Evolutionary conservation across 2,113 vertebrate species (phyloP).

Genomic region (Channa argus): DNA sequence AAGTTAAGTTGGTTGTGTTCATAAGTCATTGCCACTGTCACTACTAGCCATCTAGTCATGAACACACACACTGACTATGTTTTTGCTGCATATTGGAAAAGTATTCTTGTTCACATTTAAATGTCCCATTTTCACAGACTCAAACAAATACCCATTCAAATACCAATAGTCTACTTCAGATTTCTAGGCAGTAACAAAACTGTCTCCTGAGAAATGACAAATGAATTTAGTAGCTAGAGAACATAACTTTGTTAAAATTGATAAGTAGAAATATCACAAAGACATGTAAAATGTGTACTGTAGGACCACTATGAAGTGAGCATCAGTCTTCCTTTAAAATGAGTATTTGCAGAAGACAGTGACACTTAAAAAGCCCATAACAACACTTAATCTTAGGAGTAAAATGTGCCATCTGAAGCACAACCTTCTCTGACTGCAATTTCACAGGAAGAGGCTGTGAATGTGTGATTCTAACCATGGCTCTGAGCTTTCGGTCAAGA

Average conservation of each 20-base stretch:
- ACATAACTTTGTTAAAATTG: constrained; percentile 50
- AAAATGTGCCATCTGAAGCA: constrained; percentile 46
- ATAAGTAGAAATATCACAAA: constrained; percentile 30
- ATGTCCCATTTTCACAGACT: constrained; percentile 28
- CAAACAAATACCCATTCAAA: constrained; percentile 11
- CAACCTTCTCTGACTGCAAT: constrained; percentile 41
- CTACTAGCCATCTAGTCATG: constrained; percentile 18
- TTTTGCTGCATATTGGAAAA: constrained; percentile 44
- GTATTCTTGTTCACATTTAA: constrained; percentile 15
- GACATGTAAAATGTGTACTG: constrained; percentile 29
- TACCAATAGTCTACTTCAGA: constrained; percentile 39
- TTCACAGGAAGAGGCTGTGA: constrained; percentile 46
- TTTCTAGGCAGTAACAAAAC: constrained; percentile 14
- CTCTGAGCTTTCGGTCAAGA: constrained; percentile 45
- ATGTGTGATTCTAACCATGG: constrained; percentile 45
- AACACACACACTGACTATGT: constrained; percentile 30
- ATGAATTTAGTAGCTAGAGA: constrained; percentile 16
- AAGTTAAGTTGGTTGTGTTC: constrained; percentile 4
- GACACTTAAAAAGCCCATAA: constrained; percentile 49
- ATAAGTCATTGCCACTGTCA: constrained; percentile 36
- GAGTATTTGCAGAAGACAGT: constrained; percentile 35
- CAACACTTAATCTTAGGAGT: constrained; percentile 38
- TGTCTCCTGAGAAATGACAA: constrained; percentile 21
- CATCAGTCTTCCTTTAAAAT: constrained; percentile 38
- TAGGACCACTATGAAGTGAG: not conserved